Percentiles rank a stretch among this genome's conserved stretches.
These are phyloP conservation scores for Pterocles gutturalis DNA, from an alignment of 2,113 vertebrate genomes.

Conservation along the genomic window DNA sequence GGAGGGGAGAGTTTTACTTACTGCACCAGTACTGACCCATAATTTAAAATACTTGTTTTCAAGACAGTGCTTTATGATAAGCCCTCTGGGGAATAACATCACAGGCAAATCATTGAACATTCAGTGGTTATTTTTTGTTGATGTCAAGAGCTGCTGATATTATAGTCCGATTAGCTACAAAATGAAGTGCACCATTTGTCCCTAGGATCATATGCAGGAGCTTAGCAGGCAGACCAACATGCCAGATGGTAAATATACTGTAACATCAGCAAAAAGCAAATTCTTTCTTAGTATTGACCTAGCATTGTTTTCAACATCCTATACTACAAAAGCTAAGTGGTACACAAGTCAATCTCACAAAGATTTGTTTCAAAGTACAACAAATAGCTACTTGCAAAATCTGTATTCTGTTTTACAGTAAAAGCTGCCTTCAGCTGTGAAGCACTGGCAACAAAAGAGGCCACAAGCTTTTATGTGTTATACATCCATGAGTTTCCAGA, in stretches of 20 bases:
- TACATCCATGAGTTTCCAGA: not conserved
- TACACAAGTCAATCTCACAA: not conserved
- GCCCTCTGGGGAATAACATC: not conserved
- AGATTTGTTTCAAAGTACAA: not conserved
- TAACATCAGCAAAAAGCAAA: not conserved
- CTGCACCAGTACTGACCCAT: not conserved
- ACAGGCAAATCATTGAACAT: not conserved
- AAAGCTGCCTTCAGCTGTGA: not conserved
- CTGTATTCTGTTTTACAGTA: not conserved
- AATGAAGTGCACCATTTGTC: conserved; percentile 31
- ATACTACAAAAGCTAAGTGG: not conserved
- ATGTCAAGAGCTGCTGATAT: not conserved
- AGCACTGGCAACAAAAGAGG: not conserved
- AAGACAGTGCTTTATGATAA: not conserved
- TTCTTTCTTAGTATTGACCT: not conserved
- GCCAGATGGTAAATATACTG: conserved; percentile 30
- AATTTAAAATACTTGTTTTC: not conserved
- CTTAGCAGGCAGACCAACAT: not conserved
- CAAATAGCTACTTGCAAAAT: not conserved
- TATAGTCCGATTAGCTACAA: not conserved
- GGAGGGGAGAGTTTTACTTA: not conserved
- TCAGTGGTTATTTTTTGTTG: not conserved
- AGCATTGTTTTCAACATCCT: not conserved
- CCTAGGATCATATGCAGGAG: not conserved
- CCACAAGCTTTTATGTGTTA: not conserved